Percentiles rank a stretch among this genome's conserved stretches.
Evolutionary conservation across 2,113 vertebrate genomes (phyloP).

Genomic region (Neolamprologus falcicula): DNA sequence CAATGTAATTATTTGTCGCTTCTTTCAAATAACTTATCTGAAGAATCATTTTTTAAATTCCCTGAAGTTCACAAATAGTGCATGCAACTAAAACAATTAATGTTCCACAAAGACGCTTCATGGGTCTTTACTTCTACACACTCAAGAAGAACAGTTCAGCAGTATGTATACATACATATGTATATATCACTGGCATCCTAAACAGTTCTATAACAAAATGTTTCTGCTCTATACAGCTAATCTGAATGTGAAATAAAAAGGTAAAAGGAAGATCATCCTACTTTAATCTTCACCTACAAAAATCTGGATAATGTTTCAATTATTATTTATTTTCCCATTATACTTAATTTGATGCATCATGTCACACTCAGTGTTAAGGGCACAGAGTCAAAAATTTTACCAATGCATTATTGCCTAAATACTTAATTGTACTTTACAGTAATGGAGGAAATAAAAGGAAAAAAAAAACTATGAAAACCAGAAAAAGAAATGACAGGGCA

Average conservation of each 20-base stretch:
- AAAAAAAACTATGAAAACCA: not conserved
- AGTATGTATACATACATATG: not conserved
- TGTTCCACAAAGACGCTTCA: not conserved
- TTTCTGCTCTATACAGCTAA: not conserved
- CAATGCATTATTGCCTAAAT: not conserved
- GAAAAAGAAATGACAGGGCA: not conserved
- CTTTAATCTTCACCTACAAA: not conserved
- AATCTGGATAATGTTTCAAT: not conserved
- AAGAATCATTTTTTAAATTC: not conserved
- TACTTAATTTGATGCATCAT: not conserved
- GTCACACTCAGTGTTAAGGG: not conserved
- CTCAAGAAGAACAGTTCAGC: not conserved
- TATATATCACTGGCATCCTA: not conserved
- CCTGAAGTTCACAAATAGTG: conserved; percentile 24
- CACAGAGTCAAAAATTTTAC: not conserved
- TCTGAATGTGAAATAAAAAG: not conserved
- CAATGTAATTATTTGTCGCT: not conserved
- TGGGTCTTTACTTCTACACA: not conserved
- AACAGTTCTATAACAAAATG: not conserved
- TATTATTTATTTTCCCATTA: not conserved
- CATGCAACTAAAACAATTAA: conserved; percentile 30
- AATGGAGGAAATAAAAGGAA: not conserved
- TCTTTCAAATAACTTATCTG: not conserved
- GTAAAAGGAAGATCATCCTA: not conserved
- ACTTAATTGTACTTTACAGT: not conserved